These are phyloP conservation scores for Brachyhypopomus occidentalis DNA, from an alignment of 2,113 vertebrate genomes.

Conservation along the genomic window DNA sequence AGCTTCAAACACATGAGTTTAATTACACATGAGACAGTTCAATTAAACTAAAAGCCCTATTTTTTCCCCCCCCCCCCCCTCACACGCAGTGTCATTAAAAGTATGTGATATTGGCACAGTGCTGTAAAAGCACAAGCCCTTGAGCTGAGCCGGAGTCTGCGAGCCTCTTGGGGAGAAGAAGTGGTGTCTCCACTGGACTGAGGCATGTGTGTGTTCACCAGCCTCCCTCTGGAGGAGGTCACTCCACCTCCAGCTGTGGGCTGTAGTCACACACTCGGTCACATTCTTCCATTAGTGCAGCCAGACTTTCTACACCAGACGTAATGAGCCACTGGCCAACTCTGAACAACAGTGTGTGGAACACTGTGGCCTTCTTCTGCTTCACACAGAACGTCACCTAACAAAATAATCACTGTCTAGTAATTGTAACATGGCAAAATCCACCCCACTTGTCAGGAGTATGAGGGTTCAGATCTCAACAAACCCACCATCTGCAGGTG, in stretches of 20 bases:
- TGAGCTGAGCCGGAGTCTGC: background rate
- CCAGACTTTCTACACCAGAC: background rate
- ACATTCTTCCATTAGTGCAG: background rate
- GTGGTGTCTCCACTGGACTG: background rate
- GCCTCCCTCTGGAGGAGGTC: too few relatives aligned
- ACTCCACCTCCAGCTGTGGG: background rate
- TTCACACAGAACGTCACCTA: too few relatives aligned
- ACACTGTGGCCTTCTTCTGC: too few relatives aligned
- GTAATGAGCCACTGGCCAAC: background rate
- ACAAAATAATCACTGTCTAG: too few relatives aligned
- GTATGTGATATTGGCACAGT: background rate
- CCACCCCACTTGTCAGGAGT: too few relatives aligned
- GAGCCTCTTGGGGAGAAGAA: background rate
- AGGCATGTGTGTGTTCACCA: background rate
- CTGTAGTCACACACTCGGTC: background rate
- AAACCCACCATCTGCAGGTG: too few relatives aligned
- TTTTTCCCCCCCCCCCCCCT: background rate
- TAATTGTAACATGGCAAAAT: too few relatives aligned
- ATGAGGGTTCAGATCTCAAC: too few relatives aligned
- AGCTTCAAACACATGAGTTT: slow-evolving; percentile 12
- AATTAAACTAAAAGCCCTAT: slow-evolving; percentile 24
- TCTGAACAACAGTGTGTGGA: too few relatives aligned
- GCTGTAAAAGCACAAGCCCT: background rate
- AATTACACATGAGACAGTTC: slow-evolving; percentile 30
- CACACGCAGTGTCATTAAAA: background rate